A percentile compares a stretch with the other conserved stretches of the same genome.
phyloP scores from a whole-genome alignment of 1,140 invertebrate species.

The Pteromalus puparum region DNA sequence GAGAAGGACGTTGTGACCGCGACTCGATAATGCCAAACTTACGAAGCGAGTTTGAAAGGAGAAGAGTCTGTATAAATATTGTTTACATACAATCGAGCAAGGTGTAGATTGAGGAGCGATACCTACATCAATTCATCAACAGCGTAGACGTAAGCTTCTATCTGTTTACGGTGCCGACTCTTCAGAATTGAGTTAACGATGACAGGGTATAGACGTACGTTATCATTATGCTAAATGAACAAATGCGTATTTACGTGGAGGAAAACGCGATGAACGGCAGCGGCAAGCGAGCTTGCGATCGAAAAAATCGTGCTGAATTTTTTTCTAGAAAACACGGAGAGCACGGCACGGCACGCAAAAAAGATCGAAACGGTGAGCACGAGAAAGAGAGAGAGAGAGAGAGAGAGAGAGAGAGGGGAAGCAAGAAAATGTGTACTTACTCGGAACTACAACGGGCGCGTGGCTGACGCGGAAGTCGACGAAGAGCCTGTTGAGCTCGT shows the following conservation, averaged over 20 bases:
- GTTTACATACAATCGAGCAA: slow-evolving; percentile 4
- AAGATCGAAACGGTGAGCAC: not conserved
- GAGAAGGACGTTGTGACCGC: too few species aligned
- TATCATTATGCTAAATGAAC: too few species aligned
- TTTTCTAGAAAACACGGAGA: too few species aligned
- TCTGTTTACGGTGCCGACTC: not conserved
- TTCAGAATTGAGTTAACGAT: not conserved
- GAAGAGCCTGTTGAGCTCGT: slow-evolving; percentile 65
- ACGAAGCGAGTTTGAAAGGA: not conserved
- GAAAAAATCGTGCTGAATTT: too few species aligned
- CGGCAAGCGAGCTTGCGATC: not conserved
- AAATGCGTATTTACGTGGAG: too few species aligned
- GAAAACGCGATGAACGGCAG: not conserved
- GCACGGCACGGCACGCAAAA: not conserved
- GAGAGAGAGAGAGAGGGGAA: not conserved
- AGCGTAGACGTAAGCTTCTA: too few species aligned
- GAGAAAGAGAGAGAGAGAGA: too few species aligned
- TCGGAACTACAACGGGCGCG: not conserved
- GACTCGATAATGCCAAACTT: too few species aligned
- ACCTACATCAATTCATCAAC: not conserved
- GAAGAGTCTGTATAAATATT: not conserved
- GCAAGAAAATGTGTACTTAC: not conserved
- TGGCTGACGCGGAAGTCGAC: slow-evolving; percentile 50
- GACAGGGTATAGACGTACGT: too few species aligned
- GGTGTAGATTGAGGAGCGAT: not conserved